Base-by-base conservation (phyloP, 2,797 vertebrate species). In the Salmo trutta region DNA sequence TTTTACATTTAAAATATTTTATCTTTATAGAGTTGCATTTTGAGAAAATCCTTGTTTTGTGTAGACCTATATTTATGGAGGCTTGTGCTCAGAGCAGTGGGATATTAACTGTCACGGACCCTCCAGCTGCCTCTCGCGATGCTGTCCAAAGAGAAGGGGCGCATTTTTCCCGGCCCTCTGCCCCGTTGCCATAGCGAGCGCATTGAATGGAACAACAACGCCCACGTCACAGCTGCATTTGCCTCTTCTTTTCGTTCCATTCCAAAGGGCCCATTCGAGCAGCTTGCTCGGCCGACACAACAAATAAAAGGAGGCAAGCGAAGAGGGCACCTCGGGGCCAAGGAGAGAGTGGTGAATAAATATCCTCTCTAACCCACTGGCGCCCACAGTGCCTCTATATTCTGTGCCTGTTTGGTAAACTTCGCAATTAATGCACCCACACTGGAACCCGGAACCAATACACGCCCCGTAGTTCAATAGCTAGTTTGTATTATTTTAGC, bases 121-220 rank as follows among this genome's bases (percentile, higher is more conserved):
- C 85, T 89, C 86, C 91, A 92, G 90, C 91, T 90, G 90, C 89
- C 87, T 87, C 88, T 85, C 79, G 89, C 92, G 91, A 94, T 93
- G 94, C 95, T 93, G 94, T 96, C 95, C 94, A 93, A 92, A 90
- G 93, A 95, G 94, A 93, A 93, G 93, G 78, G 82, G 81, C 65
- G 95, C 95, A 95, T 98, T 96, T 96, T 97, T 97, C 92, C 91
- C 92, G 89, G 84, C 92, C 94, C 92, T 94, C 91, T 94, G 95
- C 89, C 90, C 94, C 94, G 97, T 98, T 98, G 95, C 97, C 96
- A 98, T 98, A 96, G 95, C 88, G 93, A 97, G 92, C 73, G 81
- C 93, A 93, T 90, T 95, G 94, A 94, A 95, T 92, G 93, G 95
- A 97, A 96, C 95, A 96, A 96, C 95, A 92, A 94, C 94, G 94